A percentile compares a stretch with the other conserved stretches of the same genome.
Conservation (phyloP, 2,113 vertebrate genomes). For the Vulpes ferrilata region DNA sequence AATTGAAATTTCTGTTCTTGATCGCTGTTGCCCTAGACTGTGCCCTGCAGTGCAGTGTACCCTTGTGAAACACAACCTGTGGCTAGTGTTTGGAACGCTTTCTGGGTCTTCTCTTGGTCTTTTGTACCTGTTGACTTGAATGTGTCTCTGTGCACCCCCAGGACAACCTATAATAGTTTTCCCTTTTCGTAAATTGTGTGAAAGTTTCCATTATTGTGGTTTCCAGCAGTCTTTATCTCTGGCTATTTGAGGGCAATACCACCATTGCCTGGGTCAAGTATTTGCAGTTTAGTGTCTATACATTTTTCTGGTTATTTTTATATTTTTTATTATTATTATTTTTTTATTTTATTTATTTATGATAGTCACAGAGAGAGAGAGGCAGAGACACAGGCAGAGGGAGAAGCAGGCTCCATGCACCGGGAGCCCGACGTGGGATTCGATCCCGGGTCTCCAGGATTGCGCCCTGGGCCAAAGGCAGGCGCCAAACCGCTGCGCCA, state of each 20-base stretch:
- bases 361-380: too few species aligned
- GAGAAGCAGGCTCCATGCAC: too few species aligned
- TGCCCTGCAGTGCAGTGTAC: not conserved
- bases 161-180: not conserved
- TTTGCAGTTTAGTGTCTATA: not conserved
- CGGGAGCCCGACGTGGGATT: too few species aligned
- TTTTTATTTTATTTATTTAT: too few species aligned
- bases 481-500: too few species aligned
- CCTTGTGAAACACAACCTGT: not conserved
- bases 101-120: not conserved
- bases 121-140: not conserved
- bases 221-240: not conserved
- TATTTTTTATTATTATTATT: too few species aligned
- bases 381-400: too few species aligned
- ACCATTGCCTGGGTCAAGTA: fast-evolving
- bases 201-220: not conserved
- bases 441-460: too few species aligned
- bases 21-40: not conserved
- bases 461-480: too few species aligned
- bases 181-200: not conserved
- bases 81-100: not conserved
- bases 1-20: not conserved
- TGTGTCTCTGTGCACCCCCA: not conserved
- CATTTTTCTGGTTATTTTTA: not conserved
- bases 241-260: not conserved